phyloP scores from a whole-genome alignment of 2,113 vertebrate species.

The Macrotus californicus region DNA sequence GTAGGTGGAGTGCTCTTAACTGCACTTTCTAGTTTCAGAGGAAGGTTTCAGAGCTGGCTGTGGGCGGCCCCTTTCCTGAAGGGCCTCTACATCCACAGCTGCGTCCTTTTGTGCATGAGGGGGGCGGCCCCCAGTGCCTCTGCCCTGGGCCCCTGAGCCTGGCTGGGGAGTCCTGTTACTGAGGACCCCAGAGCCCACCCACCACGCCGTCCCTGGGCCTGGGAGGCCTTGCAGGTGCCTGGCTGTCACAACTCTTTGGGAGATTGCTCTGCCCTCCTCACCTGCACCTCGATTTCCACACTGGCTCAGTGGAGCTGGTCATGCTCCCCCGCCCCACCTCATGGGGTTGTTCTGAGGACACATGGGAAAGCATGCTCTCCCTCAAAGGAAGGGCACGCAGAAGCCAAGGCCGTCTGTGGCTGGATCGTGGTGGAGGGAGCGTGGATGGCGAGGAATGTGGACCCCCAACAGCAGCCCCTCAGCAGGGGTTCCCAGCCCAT shows the following conservation, averaged over 20 bases:
- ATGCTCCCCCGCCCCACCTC: slow-evolving; percentile 20
- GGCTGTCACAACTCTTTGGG: not conserved
- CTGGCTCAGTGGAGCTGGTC: not conserved
- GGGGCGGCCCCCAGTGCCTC: not conserved
- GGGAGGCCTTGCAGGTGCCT: not conserved
- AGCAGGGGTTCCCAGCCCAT: not conserved
- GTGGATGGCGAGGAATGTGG: not conserved
- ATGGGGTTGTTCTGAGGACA: slow-evolving; percentile 27
- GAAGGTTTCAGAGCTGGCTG: not conserved
- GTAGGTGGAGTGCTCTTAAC: too few species aligned
- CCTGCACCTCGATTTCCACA: not conserved
- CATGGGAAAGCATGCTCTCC: not conserved
- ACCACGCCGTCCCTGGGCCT: not conserved
- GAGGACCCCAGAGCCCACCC: not conserved
- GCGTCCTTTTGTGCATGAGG: too few species aligned
- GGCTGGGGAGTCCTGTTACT: not conserved
- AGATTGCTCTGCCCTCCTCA: not conserved
- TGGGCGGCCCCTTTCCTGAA: not conserved
- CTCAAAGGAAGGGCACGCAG: not conserved
- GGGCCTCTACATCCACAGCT: too few species aligned
- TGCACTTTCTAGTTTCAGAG: not conserved
- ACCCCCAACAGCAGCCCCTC: too few species aligned
- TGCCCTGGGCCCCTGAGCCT: not conserved
- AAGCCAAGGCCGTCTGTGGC: not conserved
- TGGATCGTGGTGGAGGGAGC: fast-evolving